Evolutionary conservation across 1,140 invertebrate genomes (phyloP), one percentile per base, ranked within the genome.

Genomic region (Scaptomyza graminum): DNA sequence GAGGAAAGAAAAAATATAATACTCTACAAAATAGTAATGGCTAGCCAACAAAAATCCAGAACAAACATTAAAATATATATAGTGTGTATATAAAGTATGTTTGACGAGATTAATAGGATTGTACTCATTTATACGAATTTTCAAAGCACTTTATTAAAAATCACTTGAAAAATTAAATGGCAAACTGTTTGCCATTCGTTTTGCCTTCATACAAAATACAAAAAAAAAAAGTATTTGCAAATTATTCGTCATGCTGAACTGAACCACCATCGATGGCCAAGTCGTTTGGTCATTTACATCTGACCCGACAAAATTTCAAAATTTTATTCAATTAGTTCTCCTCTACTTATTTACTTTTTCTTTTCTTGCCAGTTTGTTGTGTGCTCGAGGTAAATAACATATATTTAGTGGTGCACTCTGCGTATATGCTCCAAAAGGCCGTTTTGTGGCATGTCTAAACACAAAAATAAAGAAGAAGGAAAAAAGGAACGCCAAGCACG

Each of bases 281-380:
- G 18, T n/a, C 3, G 3, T 41, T 31, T 44, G 50, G 55, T 25
- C 15, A 57, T 71, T 46, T 54, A 44, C 64, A 51, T 37, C 47
- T 65, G 76, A 75, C 7, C 79, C 46, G 56, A 70, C 11, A 69
- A 83, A 74, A 60, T 76, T 76, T 66, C 57, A 55, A 84, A 34
- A 84, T 84, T 77, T 85, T 85, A 84, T 84, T 84, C 82, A 85
- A 84, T 87, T 84, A 77, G 77, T 80, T 76, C 47, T 59, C 57
- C 57, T n/a, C 18, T 22, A 3, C 18, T 22, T 22, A 1, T 18
- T 18, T 18, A 3, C 3, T 22, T 22, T 18, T 61, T 16, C 39
- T 31, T 67, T 31, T 18, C 34, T 5, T n/a, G 11, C 47, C n/a
- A 13, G 56, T n/a, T 68, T 51, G 61, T 18, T 34, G 3, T 37